Base-by-base conservation (phyloP, 1,140 invertebrate species). In the Bombus affinis region DNA sequence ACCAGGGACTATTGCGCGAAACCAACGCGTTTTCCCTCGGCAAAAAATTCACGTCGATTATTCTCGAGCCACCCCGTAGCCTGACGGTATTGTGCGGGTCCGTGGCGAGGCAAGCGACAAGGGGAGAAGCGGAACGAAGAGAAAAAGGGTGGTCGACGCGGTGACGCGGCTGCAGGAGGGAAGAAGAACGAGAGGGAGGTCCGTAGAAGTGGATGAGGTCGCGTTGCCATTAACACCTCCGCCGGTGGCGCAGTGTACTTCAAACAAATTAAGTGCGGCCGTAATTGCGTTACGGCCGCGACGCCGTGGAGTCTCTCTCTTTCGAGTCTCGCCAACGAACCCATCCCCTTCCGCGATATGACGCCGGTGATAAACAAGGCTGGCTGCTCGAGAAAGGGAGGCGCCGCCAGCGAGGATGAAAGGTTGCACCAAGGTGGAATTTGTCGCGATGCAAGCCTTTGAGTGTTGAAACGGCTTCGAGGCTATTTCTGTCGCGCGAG, bases 181-280 rank as follows among this genome's bases (percentile, higher is more conserved):
- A 78, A 80, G 83, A 80, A 85, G 80, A 89, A 88, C 74, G 86
- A 89, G 89, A 89, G 86, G 73, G 86, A 84, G 88, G 70, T 86
- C 84, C 35, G 88, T 86, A 83, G 91, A 77, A 89, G 88, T 85
- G 84, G 83, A 77, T 87, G 90, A 87, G 91, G 88, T 92, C 90
- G 91, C 91, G 84, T 88, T 92, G 93, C 92, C 93, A 94, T 94
- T 94, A 94, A 93, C 94, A 94, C 94, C 93, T 94, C 91, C 90
- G 85, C 88, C 86, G 86, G 84, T 92, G 91, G 90, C 93, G 90
- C 91, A 91, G 93, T 92, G 92, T 93, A 94, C 93, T 94, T 94
- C 93, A 94, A 94, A 94, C 93, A 94, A 94, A 94, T 94, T 94
- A 94, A 94, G 92, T 92, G 92, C 90, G 90, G 91, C 91, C 89